Evolutionary conservation across 2,797 vertebrate species (phyloP).

Genomic region (Erithacus rubecula): DNA sequence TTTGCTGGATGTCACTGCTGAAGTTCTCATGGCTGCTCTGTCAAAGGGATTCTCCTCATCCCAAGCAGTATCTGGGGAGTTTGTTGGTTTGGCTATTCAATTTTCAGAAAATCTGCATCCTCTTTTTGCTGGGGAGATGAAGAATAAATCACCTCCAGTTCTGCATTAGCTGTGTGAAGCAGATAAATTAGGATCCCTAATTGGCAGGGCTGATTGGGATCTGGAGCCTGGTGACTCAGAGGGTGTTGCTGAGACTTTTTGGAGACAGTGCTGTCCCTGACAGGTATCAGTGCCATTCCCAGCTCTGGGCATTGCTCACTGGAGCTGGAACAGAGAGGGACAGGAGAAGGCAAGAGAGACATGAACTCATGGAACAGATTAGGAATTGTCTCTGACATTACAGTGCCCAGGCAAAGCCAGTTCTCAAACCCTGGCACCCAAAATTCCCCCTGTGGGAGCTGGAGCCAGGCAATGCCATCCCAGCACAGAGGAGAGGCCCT

Average conservation of each 20-base stretch:
- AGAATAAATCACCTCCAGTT: neutral
- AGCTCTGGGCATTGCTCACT: neutral
- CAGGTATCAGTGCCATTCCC: constrained; percentile 14
- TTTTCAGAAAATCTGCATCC: neutral
- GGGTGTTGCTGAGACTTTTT: neutral
- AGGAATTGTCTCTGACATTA: constrained; percentile 14
- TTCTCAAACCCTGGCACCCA: neutral
- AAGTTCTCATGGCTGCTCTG: neutral
- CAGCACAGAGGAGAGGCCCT: neutral
- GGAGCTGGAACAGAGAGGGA: neutral
- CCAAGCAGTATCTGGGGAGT: neutral
- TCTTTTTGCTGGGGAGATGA: neutral
- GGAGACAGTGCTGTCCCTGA: neutral
- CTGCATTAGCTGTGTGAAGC: neutral
- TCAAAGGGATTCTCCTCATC: neutral
- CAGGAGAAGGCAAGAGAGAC: constrained; percentile 41
- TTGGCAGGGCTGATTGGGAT: neutral
- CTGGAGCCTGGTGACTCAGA: neutral
- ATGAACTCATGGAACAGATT: constrained; percentile 65
- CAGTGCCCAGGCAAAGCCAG: neutral
- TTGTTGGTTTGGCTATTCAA: neutral
- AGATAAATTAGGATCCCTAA: neutral
- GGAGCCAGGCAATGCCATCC: neutral
- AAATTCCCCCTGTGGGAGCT: neutral
- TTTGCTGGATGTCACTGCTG: neutral